Evolutionary conservation across 2,888 invertebrate species (phyloP).

Genomic region (Pyrrhosoma nymphula): DNA sequence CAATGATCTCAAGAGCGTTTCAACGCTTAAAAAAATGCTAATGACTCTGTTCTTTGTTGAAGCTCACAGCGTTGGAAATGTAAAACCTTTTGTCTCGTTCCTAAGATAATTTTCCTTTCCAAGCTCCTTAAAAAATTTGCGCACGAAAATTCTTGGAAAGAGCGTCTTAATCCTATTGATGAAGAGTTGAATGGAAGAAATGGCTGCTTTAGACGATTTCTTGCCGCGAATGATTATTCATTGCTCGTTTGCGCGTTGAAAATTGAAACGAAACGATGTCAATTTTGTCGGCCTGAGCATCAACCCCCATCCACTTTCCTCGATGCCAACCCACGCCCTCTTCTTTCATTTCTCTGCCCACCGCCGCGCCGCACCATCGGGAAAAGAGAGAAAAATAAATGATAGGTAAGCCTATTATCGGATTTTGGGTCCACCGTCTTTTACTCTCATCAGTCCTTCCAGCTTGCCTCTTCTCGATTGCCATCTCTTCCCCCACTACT

Average conservation of each 20-base stretch:
- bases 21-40: no score
- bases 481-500: no score
- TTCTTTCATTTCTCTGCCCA: no score
- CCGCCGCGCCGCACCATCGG: background rate
- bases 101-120: no score
- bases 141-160: no score
- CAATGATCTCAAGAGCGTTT: no score
- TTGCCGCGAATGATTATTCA: background rate
- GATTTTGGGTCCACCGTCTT: background rate
- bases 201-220: background rate
- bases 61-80: no score
- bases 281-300: background rate
- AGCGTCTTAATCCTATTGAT: no score
- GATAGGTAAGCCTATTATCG: background rate
- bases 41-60: no score
- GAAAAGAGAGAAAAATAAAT: background rate
- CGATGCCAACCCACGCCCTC: background rate
- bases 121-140: no score
- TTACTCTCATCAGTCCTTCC: background rate
- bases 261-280: background rate
- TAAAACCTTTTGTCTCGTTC: no score
- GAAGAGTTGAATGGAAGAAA: background rate
- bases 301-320: background rate
- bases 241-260: background rate
- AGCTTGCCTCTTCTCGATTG: background rate